A percentile compares a stretch with the other conserved stretches of the same genome.
phyloP scores from a whole-genome alignment of 2,797 vertebrate genomes.

The Eutrigla gurnardus region DNA sequence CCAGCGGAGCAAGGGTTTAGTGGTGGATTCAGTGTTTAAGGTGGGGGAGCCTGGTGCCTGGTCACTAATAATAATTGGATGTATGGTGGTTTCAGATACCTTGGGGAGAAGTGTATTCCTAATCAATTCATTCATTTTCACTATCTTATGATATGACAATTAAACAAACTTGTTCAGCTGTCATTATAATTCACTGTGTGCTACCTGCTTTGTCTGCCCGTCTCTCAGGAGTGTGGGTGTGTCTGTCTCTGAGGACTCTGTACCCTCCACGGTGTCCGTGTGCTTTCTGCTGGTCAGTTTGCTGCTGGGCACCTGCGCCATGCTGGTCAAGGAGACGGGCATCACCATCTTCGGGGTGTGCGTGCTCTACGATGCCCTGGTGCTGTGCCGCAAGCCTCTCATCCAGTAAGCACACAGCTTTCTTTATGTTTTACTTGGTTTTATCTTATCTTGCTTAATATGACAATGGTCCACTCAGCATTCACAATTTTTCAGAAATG shows the following conservation, averaged over 20 bases:
- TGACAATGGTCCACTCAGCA: background rate
- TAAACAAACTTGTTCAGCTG: background rate
- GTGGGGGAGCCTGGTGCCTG: no score
- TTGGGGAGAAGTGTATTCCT: no score
- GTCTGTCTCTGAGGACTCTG: slow-evolving; percentile 75
- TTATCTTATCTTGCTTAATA: slow-evolving; percentile 20
- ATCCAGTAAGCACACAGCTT: slow-evolving; percentile 83
- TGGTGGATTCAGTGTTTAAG: no score
- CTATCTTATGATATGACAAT: background rate
- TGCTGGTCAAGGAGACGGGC: slow-evolving; percentile 98
- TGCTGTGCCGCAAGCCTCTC: slow-evolving; percentile 86
- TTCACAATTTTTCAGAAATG: background rate
- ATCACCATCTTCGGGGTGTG: slow-evolving; percentile 96
- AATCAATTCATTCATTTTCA: no score
- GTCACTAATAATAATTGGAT: no score
- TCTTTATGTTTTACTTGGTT: slow-evolving; percentile 8
- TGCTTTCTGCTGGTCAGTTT: slow-evolving; percentile 88
- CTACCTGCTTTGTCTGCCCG: slow-evolving; percentile 28
- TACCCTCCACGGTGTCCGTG: slow-evolving; percentile 86
- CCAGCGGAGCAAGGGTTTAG: no score
- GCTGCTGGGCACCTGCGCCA: slow-evolving; percentile 93
- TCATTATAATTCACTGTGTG: background rate
- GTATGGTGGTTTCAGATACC: no score
- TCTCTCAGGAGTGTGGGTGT: slow-evolving; percentile 88
- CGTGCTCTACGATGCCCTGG: slow-evolving; percentile 92